A percentile compares a stretch with the other conserved stretches of the same genome.
These are phyloP conservation scores for Botia almorhae DNA, from an alignment of 2,797 vertebrate genomes.

Conservation along the genomic window DNA sequence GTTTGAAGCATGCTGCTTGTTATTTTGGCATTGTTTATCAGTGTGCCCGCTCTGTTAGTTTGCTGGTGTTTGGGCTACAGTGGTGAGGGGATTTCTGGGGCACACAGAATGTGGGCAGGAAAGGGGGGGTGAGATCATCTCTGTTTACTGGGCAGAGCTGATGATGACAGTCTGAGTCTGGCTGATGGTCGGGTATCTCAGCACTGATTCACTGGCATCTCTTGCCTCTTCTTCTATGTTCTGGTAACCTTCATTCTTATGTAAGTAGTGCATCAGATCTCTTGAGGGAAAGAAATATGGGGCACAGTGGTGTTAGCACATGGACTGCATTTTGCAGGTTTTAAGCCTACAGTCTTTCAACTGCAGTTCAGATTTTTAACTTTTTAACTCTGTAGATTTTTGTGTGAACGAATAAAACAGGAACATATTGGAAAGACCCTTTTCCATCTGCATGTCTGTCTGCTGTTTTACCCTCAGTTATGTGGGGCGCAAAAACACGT, in stretches of 20 bases:
- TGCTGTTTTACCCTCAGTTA: background rate
- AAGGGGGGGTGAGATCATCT: background rate
- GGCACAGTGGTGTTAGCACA: too few species aligned
- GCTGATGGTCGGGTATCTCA: too few species aligned
- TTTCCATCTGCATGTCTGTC: background rate
- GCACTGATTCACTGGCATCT: too few species aligned
- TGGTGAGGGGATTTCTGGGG: constrained; percentile 9
- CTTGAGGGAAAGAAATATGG: too few species aligned
- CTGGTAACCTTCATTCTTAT: background rate
- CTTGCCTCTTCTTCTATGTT: background rate
- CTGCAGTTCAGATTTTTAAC: too few species aligned
- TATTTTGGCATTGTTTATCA: background rate
- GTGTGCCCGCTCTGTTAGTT: background rate
- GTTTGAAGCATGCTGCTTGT: background rate
- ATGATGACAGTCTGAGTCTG: background rate
- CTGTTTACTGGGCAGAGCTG: background rate
- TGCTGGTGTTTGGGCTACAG: background rate
- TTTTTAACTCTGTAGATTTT: too few species aligned
- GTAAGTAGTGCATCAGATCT: too few species aligned
- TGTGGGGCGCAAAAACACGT: background rate
- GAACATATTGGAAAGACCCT: background rate
- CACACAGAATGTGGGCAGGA: background rate
- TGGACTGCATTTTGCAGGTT: too few species aligned
- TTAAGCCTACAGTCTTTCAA: too few species aligned
- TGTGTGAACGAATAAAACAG: too few species aligned